These are phyloP conservation scores for Stegodyphus mimosarum DNA, from an alignment of 1,140 invertebrate genomes.

Conservation along the genomic window DNA sequence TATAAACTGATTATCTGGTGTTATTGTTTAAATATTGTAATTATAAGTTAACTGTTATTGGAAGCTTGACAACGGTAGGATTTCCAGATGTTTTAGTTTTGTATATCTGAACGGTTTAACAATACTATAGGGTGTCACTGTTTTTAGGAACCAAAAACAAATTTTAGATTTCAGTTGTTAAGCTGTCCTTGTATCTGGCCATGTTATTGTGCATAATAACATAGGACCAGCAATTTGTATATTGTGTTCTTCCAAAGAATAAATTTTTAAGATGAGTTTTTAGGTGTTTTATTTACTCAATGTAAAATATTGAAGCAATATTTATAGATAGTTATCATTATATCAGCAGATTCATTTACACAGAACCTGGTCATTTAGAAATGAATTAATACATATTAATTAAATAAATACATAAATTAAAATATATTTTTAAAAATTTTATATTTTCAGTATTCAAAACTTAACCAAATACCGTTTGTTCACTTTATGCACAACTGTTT, in stretches of 20 bases:
- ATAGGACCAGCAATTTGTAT: constrained; percentile 58
- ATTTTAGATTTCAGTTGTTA: constrained; percentile 60
- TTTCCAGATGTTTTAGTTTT: constrained; percentile 58
- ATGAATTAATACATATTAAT: neutral
- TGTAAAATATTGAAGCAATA: neutral
- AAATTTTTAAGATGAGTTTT: constrained; percentile 54
- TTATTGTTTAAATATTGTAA: constrained; percentile 59
- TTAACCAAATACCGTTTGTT: too few species aligned
- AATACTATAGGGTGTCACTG: constrained; percentile 43
- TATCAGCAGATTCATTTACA: neutral
- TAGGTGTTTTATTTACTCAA: neutral
- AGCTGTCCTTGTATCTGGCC: constrained; percentile 56
- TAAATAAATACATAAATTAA: neutral
- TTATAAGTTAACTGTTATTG: constrained; percentile 52
- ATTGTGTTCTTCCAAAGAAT: constrained; percentile 61
- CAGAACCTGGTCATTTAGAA: neutral
- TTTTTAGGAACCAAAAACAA: constrained; percentile 57
- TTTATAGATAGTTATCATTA: neutral
- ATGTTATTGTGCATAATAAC: constrained; percentile 51
- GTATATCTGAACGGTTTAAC: constrained; percentile 47
- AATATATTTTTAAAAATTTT: neutral
- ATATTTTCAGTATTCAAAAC: neutral
- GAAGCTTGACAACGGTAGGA: constrained; percentile 59
- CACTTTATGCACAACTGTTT: too few species aligned
- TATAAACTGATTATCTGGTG: constrained; percentile 50